Conservation (phyloP, 2,113 vertebrate species). For the Maccullochella peelii region DNA sequence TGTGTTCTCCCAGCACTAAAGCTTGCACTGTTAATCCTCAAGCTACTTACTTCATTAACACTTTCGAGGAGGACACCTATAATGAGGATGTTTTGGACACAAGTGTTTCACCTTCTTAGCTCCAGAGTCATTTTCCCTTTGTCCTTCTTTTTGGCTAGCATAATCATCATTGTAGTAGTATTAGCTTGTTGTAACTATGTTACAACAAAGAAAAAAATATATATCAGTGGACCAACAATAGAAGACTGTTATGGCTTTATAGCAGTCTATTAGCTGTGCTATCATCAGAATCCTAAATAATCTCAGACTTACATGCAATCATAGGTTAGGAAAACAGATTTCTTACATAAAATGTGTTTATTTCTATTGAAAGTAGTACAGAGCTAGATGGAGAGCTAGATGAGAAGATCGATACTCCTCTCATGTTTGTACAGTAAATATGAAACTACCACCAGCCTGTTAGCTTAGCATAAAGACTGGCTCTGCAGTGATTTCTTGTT, state of each 20-base stretch:
- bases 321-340: not conserved
- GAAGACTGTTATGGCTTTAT: not conserved
- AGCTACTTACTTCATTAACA: constrained; percentile 38
- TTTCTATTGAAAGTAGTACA: no score
- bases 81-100: constrained; percentile 38
- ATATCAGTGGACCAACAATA: not conserved
- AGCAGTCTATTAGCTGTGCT: not conserved
- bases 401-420: not conserved
- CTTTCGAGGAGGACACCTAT: constrained; percentile 38
- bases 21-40: constrained; percentile 34
- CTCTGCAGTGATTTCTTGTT: no score
- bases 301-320: not conserved
- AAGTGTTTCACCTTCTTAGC: not conserved
- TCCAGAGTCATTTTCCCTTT: not conserved
- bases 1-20: constrained; percentile 47
- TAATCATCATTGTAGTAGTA: not conserved
- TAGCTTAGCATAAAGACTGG: not conserved
- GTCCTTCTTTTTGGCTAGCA: not conserved
- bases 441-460: not conserved
- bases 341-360: not conserved
- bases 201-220: not conserved
- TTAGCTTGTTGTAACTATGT: not conserved
- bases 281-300: constrained; percentile 8
- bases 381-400: not conserved
- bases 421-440: not conserved